Evolutionary conservation across 2,888 invertebrate genomes (phyloP), one percentile per base, ranked within the genome.

Genomic region (Thereva unica): DNA sequence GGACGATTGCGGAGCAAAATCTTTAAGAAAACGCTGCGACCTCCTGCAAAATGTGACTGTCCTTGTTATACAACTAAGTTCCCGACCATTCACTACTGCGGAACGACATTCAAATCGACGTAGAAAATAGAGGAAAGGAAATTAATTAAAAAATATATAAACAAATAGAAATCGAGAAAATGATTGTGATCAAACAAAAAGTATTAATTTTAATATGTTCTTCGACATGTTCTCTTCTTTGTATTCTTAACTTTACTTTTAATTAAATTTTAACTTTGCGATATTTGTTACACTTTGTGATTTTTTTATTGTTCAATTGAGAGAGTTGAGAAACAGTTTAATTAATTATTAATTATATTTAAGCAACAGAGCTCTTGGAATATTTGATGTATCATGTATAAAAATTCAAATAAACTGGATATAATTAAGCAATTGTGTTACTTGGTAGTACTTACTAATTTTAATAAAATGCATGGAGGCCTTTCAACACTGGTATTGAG

Each of bases 141-240:
- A 54, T 64, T 9, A 64, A 10, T 45, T 45, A 1, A 6, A 45
- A 45, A 45, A 10, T 3, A 45, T 10, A 45, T 4, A 9, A 45
- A 45, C n/a, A 54, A 64, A 64, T 45, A 54, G 54, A 64, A 38
- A 44, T 61, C 50, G 50, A 53, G 53, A 64, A 64, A 54, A 53
- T 64, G 35, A 64, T 64, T 64, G 64, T 64, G 64, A 64, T 64
- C 54, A 45, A 54, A 53, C 45, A 64, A 64, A 64, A 64, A 64
- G 64, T 64, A 64, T 64, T 64, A 64, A 53, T 53, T 64, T 64
- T 64, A 54, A 42, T 54, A 64, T 64, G 64, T 54, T 64, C 45
- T 64, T 61, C 50, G 61, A 61, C 61, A 61, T 40, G 40, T 61
- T 61, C 61, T 61, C 61, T 61, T 61, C 61, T 61, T 61, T 61